Conservation (phyloP, 2,113 vertebrate species). For the Phrynosoma blainvillii region DNA sequence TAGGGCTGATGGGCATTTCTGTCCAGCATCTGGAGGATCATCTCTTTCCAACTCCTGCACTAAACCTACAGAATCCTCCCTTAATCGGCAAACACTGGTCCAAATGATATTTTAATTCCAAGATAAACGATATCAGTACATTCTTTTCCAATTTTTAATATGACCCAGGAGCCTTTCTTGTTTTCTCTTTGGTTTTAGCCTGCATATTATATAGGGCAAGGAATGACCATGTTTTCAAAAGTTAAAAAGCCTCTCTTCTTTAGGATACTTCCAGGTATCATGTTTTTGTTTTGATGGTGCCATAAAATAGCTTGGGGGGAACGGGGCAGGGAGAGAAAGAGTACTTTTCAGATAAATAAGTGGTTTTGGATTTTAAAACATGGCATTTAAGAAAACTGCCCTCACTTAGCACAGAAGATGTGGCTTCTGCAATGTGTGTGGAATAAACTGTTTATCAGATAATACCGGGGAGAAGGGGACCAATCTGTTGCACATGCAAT, state of each 20-base stretch:
- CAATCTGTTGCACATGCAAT: not conserved
- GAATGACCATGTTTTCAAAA: not conserved
- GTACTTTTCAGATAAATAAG: not conserved
- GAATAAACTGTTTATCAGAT: not conserved
- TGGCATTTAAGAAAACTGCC: conserved; percentile 5
- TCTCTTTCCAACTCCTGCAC: not conserved
- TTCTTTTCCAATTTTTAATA: not conserved
- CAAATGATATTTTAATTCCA: not conserved
- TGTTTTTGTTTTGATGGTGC: not conserved
- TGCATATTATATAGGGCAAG: not conserved
- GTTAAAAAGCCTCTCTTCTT: not conserved
- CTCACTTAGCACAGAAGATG: not conserved
- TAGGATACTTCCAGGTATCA: not conserved
- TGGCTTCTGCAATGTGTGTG: conserved; percentile 7
- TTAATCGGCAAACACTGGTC: not conserved
- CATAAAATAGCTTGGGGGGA: no score
- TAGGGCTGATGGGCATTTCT: not conserved
- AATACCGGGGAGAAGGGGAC: not conserved
- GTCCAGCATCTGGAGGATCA: not conserved
- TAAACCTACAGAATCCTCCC: not conserved
- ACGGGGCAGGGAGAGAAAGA: no score
- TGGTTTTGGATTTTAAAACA: conserved; percentile 44
- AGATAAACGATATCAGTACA: not conserved
- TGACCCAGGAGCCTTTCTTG: not conserved
- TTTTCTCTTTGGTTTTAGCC: not conserved